These are phyloP conservation scores for Drosophila baimaii DNA, from an alignment of 1,140 invertebrate genomes.

Conservation along the genomic window DNA sequence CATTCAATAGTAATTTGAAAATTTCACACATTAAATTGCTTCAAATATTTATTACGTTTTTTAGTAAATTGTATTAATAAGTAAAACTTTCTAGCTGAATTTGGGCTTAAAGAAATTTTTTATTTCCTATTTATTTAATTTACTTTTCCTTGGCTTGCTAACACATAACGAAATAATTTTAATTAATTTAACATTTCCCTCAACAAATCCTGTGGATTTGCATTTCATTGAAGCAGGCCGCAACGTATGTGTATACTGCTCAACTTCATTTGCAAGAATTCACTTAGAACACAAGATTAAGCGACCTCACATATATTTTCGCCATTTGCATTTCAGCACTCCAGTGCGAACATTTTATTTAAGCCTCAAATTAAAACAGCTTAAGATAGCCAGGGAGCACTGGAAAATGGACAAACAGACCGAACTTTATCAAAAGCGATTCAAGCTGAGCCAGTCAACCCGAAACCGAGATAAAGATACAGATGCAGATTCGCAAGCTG, in stretches of 20 bases:
- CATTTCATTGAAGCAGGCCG: neutral
- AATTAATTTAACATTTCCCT: neutral
- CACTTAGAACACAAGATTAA: slow-evolving; percentile 15
- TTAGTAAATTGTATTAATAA: too few species aligned
- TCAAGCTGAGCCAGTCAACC: slow-evolving; percentile 34
- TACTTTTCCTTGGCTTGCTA: neutral
- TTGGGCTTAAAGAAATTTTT: neutral
- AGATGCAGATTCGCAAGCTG: slow-evolving; percentile 22
- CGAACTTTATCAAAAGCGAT: slow-evolving; percentile 41
- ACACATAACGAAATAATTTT: neutral
- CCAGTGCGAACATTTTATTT: slow-evolving; percentile 36
- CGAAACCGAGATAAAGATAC: slow-evolving; percentile 43
- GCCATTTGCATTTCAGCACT: slow-evolving; percentile 23
- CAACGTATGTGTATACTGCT: neutral
- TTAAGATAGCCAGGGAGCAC: slow-evolving; percentile 5
- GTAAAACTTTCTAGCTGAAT: neutral
- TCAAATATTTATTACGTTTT: too few species aligned
- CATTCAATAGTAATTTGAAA: too few species aligned
- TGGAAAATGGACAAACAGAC: slow-evolving; percentile 13
- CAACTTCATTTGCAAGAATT: neutral
- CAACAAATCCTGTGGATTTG: neutral
- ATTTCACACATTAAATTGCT: too few species aligned
- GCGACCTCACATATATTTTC: slow-evolving; percentile 4
- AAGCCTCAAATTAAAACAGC: slow-evolving; percentile 45
- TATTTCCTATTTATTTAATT: neutral